Evolutionary conservation across 2,888 invertebrate genomes (phyloP), one percentile per base, ranked within the genome.

Genomic region (Oxytorus armatus): DNA sequence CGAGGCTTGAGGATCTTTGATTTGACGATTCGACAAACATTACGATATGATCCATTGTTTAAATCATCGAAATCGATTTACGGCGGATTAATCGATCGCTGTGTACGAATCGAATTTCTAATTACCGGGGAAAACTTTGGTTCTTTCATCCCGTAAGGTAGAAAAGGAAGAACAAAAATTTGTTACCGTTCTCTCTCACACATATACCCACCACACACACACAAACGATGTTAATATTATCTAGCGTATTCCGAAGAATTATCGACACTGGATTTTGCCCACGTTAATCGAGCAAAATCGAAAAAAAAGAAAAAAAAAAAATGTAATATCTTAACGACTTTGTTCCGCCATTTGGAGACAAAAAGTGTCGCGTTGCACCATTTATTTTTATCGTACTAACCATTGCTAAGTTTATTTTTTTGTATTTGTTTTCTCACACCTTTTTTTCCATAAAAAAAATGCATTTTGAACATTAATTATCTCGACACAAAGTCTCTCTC

Each of bases 281-380:
- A 53, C 8, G 44, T 42, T 16, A 18, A 39, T 29, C 49, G 25
- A 61, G 10, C 14, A 16, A 53, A 29, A 74, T 2, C 29, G 36
- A 21, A 69, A 47, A 25, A 79, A 69, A 21, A 18, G 7, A 51
- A 51, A 51, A 23, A 44, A 61, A 25, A 61, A 61, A 42, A 29
- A 47, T 36, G 8, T 42, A 59, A 66, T 77, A 66, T 53, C 57
- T 1, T 39, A 16, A 39, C 55, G 65, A 57, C 42, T 59, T 42
- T 44, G 21, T 14, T 36, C 21, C 21, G n/a, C 18, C 23, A 8
- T 36, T 8, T n/a, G n/a, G n/a, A n/a, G 14, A 29, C 4, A 11
- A 29, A 29, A 21, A 29, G 42, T 33, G 16, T 57, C 79, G 42
- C 65, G 44, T 75, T 79, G 75, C 75, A 79, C 79, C 75, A 79